Evolutionary conservation across 2,888 invertebrate species (phyloP), one percentile per base, ranked within the genome.

Genomic region (Anoplius nigerrimus): DNA sequence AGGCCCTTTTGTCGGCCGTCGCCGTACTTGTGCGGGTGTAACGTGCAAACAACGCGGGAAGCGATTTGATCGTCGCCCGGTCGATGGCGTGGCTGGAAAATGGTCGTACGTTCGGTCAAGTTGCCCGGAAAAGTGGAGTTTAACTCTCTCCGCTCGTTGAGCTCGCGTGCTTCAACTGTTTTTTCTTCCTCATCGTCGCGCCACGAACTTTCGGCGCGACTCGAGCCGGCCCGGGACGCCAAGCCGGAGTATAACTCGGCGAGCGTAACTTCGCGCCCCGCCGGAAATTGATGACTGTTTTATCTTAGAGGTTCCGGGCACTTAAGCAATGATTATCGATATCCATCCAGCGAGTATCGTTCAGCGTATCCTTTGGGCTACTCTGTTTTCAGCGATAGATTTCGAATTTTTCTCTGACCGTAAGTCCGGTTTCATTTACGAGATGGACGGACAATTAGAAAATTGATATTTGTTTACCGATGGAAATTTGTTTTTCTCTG

Each of bases 121-220:
- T 74, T 66, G 51, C 22, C 27, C 21, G 60, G 20, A 66, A 72
- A 45, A 66, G 56, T 59, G 27, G 52, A 65, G 46, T 72, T 70
- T 51, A 68, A 69, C 61, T 72, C 43, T 24, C 56, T 34, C 34
- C 21, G 54, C 46, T 34, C 55, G 51, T 45, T 48, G 45, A 45
- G 45, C 13, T 24, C 24, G 55, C 16, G 34, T 21, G n/a, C 45
- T n/a, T 24, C 18, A 53, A 2, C 34, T 51, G 43, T 64, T 55
- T 51, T 46, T 18, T 34, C 20, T 16, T 22, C 53, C 51, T 52
- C 55, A 48, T 55, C 16, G 16, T 48, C 16, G 48, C 16, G 16
- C 8, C 22, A 11, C 54, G 45, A 27, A 16, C 22, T 4, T 21
- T 57, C 64, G 57, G 66, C 62, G 57, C 53, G 51, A 15, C 34